Percentiles rank a stretch among this genome's conserved stretches.
phyloP scores from a whole-genome alignment of 2,888 invertebrate species.

The Acleris literana region DNA sequence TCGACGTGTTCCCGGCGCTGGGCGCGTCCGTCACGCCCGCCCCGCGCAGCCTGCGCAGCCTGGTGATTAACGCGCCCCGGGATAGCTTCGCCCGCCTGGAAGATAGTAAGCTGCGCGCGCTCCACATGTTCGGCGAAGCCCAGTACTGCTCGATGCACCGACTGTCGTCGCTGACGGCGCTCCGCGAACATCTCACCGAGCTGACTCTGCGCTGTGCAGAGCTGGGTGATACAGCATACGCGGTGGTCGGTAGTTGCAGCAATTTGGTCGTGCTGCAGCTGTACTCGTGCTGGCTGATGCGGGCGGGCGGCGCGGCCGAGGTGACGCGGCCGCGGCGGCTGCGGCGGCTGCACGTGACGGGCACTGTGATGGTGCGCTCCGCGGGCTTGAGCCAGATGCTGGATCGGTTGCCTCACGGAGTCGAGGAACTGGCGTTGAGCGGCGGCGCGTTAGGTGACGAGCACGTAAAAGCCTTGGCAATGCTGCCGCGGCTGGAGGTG shows the following conservation, averaged over 20 bases:
- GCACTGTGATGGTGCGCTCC: constrained; percentile 47
- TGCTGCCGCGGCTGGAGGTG: constrained; percentile 37
- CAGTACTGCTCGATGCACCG: no score
- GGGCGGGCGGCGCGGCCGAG: constrained; percentile 39
- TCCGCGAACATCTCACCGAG: no score
- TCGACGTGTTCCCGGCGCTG: no score
- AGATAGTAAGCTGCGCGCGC: no score
- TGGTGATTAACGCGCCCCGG: no score
- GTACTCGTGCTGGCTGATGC: constrained; percentile 52
- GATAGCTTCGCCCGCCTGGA: no score
- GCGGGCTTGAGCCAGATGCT: constrained; percentile 14
- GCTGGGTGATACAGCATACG: no score
- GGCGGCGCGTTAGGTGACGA: constrained; percentile 42
- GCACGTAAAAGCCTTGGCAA: constrained; percentile 39
- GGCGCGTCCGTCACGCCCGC: no score
- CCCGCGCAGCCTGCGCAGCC: no score
- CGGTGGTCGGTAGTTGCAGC: constrained; percentile 42
- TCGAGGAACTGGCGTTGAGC: constrained; percentile 46
- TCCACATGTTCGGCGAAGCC: no score
- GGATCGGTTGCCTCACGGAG: constrained; percentile 29
- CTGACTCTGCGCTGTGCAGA: no score
- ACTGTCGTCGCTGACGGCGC: no score
- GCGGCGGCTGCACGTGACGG: constrained; percentile 50
- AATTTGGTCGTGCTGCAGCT: constrained; percentile 46
- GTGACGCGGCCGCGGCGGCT: constrained; percentile 40